Conservation (phyloP, 2,888 invertebrate species). For the Cryptus armator region DNA sequence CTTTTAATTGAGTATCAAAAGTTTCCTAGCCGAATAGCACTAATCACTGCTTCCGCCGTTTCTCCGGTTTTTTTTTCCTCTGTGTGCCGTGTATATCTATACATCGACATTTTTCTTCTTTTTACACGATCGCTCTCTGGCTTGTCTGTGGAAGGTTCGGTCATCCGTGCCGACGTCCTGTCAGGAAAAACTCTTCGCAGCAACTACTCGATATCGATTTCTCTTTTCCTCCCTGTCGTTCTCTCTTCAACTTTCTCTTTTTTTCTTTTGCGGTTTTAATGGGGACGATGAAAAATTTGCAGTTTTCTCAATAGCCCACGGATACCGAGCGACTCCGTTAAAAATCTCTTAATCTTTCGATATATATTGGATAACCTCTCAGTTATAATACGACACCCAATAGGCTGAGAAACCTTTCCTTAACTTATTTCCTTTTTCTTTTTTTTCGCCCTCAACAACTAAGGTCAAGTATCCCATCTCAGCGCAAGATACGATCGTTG, state of each 20-base stretch:
- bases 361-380: slow-evolving; percentile 23
- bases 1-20: slow-evolving; percentile 82
- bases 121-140: slow-evolving; percentile 52
- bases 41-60: slow-evolving; percentile 74
- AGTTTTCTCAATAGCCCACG: slow-evolving; percentile 37
- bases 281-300: slow-evolving; percentile 36
- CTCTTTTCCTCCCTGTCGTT: slow-evolving; percentile 7
- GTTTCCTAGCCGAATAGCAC: slow-evolving; percentile 75
- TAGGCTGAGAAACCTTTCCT: slow-evolving; percentile 2
- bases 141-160: slow-evolving; percentile 67
- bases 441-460: not conserved
- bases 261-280: slow-evolving; percentile 43
- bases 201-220: slow-evolving; percentile 65
- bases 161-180: slow-evolving; percentile 72
- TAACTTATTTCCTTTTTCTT: slow-evolving; percentile 18
- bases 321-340: slow-evolving; percentile 20
- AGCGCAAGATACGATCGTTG: slow-evolving; percentile 20
- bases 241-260: not conserved
- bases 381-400: slow-evolving; percentile 1
- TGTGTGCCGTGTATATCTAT: not conserved
- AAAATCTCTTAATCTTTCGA: slow-evolving; percentile 11
- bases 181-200: slow-evolving; percentile 66
- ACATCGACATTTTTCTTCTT: slow-evolving; percentile 10
- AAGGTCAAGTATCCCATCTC: not conserved
- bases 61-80: slow-evolving; percentile 34